These are phyloP conservation scores for Channa maculata DNA, from an alignment of 2,113 vertebrate genomes.

Conservation along the genomic window DNA sequence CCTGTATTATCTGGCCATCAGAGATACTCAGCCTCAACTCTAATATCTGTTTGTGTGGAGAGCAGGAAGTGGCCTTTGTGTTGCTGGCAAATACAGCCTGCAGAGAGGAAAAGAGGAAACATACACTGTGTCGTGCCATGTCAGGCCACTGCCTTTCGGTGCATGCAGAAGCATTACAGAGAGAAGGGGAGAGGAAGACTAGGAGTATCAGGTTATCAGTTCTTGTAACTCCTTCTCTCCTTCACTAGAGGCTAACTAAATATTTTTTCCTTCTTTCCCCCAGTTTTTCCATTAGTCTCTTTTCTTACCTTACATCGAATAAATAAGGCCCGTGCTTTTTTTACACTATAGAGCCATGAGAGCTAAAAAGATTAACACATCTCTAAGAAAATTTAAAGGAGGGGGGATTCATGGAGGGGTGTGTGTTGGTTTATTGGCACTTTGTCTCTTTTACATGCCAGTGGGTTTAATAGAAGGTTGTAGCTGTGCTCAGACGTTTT, in stretches of 20 bases:
- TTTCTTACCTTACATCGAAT: conserved; percentile 56
- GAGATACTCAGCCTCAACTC: conserved; percentile 59
- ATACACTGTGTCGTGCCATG: conserved; percentile 43
- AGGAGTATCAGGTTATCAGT: background rate
- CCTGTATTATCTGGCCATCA: conserved; percentile 70
- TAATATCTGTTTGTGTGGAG: conserved; percentile 60
- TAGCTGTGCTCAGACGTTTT: conserved; percentile 75
- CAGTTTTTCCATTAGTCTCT: conserved; percentile 9
- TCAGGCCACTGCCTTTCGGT: conserved; percentile 31
- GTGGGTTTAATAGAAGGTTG: conserved; percentile 82
- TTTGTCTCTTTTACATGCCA: conserved; percentile 9
- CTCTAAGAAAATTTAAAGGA: conserved; percentile 83
- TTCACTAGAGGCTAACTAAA: conserved; percentile 6
- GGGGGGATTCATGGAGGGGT: background rate
- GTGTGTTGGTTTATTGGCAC: conserved; percentile 13
- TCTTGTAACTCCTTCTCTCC: background rate
- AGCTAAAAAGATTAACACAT: conserved; percentile 89
- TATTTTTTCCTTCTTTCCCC: background rate
- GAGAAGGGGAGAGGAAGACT: background rate
- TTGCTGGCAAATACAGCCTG: conserved; percentile 60
- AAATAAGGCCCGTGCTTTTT: conserved; percentile 72
- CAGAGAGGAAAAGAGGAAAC: conserved; percentile 56
- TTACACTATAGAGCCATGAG: conserved; percentile 81
- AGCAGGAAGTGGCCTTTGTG: conserved; percentile 73
- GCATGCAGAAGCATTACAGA: conserved; percentile 38